Conservation (phyloP, 1,140 invertebrate genomes). For the Sycophila sp. region DNA sequence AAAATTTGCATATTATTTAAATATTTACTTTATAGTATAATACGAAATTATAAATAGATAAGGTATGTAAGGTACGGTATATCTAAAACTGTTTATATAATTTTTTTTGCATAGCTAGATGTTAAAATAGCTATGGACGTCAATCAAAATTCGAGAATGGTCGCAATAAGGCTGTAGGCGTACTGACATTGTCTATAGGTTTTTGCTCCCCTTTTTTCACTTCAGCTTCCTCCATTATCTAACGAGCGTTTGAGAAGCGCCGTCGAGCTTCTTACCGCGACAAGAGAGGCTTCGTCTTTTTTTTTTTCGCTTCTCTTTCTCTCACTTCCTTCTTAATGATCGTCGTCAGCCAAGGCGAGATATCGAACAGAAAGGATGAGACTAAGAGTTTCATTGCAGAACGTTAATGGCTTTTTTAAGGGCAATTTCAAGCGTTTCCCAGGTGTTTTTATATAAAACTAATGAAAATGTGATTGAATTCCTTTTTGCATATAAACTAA, state of each 20-base stretch:
- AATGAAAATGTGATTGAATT: conserved; percentile 19
- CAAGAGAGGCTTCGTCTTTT: conserved; percentile 7
- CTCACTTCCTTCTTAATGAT: conserved; percentile 24
- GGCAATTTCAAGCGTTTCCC: conserved; percentile 8
- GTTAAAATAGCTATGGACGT: too few species aligned
- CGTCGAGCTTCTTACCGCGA: not conserved
- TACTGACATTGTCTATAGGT: conserved; percentile 1
- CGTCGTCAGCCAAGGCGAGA: not conserved
- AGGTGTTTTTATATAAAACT: conserved; percentile 22
- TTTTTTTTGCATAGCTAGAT: too few species aligned
- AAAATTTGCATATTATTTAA: too few species aligned
- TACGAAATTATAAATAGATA: too few species aligned
- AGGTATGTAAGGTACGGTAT: too few species aligned
- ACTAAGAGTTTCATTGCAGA: conserved; percentile 15
- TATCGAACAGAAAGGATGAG: conserved; percentile 22
- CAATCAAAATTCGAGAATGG: conserved; percentile 40
- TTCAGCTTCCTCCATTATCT: conserved; percentile 21
- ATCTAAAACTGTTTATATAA: too few species aligned
- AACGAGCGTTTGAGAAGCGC: conserved; percentile 37
- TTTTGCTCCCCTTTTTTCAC: not conserved
- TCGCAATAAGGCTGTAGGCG: conserved; percentile 34
- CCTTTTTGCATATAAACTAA: too few species aligned
- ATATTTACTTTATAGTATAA: too few species aligned
- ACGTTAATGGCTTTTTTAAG: conserved; percentile 35
- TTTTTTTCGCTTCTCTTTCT: conserved; percentile 13